Conservation (phyloP, 2,888 invertebrate genomes). For the Rhimphoctona megacephalus region DNA sequence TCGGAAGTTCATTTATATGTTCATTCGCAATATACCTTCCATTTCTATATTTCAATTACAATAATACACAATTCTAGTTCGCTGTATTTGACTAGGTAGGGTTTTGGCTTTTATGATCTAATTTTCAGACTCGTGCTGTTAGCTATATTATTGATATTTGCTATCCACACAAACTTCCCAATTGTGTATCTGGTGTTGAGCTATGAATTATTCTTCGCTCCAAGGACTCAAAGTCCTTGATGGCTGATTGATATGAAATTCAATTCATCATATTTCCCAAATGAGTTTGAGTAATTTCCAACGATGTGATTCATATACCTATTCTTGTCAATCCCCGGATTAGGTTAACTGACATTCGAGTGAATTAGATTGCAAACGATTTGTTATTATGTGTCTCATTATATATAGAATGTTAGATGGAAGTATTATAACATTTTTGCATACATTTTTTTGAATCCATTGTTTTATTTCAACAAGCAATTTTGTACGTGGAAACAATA, state of each 20-base stretch:
- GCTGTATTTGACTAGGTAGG: not conserved
- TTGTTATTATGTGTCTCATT: not conserved
- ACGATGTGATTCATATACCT: not conserved
- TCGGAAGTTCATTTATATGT: constrained; percentile 8
- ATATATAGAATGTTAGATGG: too few species aligned
- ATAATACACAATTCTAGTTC: not conserved
- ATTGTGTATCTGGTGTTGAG: not conserved
- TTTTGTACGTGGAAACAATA: constrained; percentile 1
- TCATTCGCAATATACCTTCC: not conserved
- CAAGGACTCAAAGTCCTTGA: not conserved
- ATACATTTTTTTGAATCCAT: not conserved
- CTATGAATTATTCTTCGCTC: not conserved
- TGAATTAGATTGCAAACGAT: not conserved
- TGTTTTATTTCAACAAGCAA: not conserved
- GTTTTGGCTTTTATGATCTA: constrained; percentile 1
- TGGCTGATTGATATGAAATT: not conserved
- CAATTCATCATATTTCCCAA: not conserved
- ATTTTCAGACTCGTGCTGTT: constrained; percentile 8
- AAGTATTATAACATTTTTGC: too few species aligned
- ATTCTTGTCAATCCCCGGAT: not conserved
- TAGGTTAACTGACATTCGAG: not conserved
- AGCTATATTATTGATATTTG: constrained; percentile 5
- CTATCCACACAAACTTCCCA: not conserved
- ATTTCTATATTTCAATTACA: not conserved
- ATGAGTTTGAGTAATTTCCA: not conserved